Base-by-base conservation (phyloP, 1,140 invertebrate genomes). In the Drosophila willistoni region DNA sequence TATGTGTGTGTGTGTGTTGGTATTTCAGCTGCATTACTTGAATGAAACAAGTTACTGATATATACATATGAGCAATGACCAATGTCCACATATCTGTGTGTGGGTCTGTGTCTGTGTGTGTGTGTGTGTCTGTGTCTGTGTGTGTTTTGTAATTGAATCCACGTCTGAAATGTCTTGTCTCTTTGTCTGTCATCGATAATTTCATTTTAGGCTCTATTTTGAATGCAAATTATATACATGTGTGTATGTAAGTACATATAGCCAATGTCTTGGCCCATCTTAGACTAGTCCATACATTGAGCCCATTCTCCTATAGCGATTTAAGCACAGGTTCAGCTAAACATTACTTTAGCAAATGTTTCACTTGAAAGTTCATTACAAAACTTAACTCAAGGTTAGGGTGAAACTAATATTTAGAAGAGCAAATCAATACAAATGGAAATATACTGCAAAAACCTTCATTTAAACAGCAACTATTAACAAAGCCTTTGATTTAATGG, bases 141-240 rank as follows among this genome's bases (percentile, higher is more conserved):
- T 39, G 36, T 39, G 69, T 70, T 69, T 87, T 80, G 83, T 89
- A 87, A 87, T 87, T 83, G 80, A 87, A 87, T 87, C 83, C 83
- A 87, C 83, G 84, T 89, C 84, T 83, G 83, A 83, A 83, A 83
- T 19, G 19, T 51, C 44, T 51, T 22, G 44, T 51, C 44, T 51
- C 44, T 87, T 80, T 86, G 83, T 86, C 83, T 87, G 76, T 86
- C 84, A 73, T 83, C 77, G 80, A 89, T 89, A 87, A 87, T 87
- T 87, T 87, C 77, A 87, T 87, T 87, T 86, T 63, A 69, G 66
- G 55, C 62, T 44, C 67, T 69, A 87, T 83, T 82, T 82, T 82
- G 83, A 87, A 79, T 87, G 87, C 83, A 86, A 86, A 86, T 87
- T 87, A 77, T 63, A 29, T 29, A 7, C 29, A 29, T 29, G 25